Base-by-base conservation (phyloP, 2,888 invertebrate species). In the Leucoma salicis region DNA sequence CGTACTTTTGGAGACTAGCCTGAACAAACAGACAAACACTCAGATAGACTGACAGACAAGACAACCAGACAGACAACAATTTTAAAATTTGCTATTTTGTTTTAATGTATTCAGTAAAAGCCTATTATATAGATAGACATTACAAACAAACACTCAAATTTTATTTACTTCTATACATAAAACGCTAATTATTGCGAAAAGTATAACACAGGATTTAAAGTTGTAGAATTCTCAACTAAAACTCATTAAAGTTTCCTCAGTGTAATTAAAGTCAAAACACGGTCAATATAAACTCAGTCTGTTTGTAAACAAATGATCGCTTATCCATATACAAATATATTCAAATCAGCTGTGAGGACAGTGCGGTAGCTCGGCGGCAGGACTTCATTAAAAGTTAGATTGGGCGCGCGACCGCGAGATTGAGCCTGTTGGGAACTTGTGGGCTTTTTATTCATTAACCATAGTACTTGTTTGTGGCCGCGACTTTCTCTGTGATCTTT, bases 321-420 rank as follows among this genome's bases (percentile, higher is more conserved):
- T 42, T 48, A 52, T 52, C 44, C 42, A 40, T 47, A 45, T 31
- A 53, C 55, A 59, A 62, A 58, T 55, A 55, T 46, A 62, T 58
- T 58, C 39, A 58, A 55, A 60, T 58, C 35, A 46, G 46, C 16
- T n/a, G 39, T 37, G 2, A 34, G 16, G 21, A 25, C 27, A 31
- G 46, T 42, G 43, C 29, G 38, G 41, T 28, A 16, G 16, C 27
- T 31, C 41, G 21, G 14, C 28, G 34, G 28, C 35, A 37, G 33
- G 36, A 37, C 46, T 55, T 59, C 63, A 60, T 60, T 60, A 60
- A 62, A 60, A 60, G 56, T 62, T 60, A 62, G 56, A 60, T 62
- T 60, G 63, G 53, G 42, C 47, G 8, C 13, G 29, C 37, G 14
- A 36, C 32, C 42, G 14, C 36, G 16, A 37, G 36, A 42, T 37